A percentile compares a stretch with the other conserved stretches of the same genome.
Conservation (phyloP, 92 coral and sea anemone genomes). For the Epizoanthus fatuus region DNA sequence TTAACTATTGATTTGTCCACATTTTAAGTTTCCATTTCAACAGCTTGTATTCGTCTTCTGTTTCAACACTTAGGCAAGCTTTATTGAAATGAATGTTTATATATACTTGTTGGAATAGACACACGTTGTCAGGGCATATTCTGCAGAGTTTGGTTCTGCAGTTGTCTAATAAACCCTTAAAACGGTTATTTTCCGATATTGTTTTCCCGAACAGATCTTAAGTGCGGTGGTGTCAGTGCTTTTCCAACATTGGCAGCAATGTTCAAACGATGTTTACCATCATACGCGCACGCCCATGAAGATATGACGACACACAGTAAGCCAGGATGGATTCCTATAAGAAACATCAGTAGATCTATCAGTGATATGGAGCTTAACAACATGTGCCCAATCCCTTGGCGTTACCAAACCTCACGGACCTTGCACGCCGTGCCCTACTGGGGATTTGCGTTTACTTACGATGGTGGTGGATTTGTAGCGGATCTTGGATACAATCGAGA, state of each 20-base stretch:
- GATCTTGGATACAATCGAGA: conserved; percentile 83
- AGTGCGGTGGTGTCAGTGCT: neutral
- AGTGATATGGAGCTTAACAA: conserved; percentile 31
- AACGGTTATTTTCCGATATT: neutral
- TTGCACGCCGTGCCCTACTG: conserved; percentile 48
- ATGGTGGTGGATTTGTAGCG: conserved; percentile 88
- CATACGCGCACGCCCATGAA: conserved; percentile 39
- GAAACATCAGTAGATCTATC: conserved; percentile 30
- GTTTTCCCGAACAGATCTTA: neutral
- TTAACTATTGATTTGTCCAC: too few species aligned
- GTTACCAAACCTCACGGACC: conserved; percentile 58
- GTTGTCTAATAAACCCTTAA: too few species aligned
- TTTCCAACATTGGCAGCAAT: neutral
- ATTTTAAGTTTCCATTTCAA: too few species aligned
- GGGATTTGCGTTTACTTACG: conserved; percentile 59
- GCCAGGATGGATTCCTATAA: conserved; percentile 72
- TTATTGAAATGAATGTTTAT: too few species aligned
- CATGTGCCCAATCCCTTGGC: conserved; percentile 83
- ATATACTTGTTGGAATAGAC: too few species aligned
- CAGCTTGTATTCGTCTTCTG: too few species aligned
- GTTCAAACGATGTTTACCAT: conserved; percentile 68
- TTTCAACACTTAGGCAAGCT: too few species aligned
- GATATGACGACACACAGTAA: conserved; percentile 53
- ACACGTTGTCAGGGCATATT: too few species aligned
- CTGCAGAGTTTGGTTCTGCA: too few species aligned